These are phyloP conservation scores for Nezara viridula DNA, from an alignment of 2,888 invertebrate species.

Conservation along the genomic window DNA sequence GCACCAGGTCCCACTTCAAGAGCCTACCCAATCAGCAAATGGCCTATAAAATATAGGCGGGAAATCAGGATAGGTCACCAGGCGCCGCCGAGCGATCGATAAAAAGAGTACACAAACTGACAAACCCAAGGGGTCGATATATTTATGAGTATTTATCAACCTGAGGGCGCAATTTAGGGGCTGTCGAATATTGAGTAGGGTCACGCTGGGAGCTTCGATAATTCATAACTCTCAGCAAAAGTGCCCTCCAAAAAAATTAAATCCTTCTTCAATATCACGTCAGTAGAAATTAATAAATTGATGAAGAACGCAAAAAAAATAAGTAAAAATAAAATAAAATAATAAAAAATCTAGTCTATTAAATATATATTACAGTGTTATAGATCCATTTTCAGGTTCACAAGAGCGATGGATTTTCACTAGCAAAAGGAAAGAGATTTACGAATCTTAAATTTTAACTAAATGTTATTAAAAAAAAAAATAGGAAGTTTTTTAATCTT, in stretches of 20 bases:
- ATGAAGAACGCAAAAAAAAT: too few relatives aligned
- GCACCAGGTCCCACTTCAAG: neutral
- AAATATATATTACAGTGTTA: too few relatives aligned
- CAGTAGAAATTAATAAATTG: too few relatives aligned
- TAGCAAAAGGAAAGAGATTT: too few relatives aligned
- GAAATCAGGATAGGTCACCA: neutral
- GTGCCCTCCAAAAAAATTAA: neutral
- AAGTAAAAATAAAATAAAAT: too few relatives aligned
- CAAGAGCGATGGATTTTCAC: too few relatives aligned
- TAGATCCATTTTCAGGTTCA: too few relatives aligned
- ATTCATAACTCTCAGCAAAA: neutral
- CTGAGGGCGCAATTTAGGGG: neutral
- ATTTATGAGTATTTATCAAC: conserved; percentile 21
- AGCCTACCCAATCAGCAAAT: neutral
- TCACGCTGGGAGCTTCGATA: neutral
- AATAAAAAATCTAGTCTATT: too few relatives aligned
- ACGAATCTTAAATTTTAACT: too few relatives aligned
- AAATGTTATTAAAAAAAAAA: too few relatives aligned
- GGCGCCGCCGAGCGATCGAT: neutral
- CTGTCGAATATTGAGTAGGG: neutral
- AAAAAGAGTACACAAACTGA: neutral
- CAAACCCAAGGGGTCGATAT: neutral
- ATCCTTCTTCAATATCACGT: too few relatives aligned
- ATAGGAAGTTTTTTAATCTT: too few relatives aligned
- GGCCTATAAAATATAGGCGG: neutral